Evolutionary conservation across 2,888 invertebrate genomes (phyloP), one percentile per base, ranked within the genome.

Genomic region (Andrena haemorrhoa): DNA sequence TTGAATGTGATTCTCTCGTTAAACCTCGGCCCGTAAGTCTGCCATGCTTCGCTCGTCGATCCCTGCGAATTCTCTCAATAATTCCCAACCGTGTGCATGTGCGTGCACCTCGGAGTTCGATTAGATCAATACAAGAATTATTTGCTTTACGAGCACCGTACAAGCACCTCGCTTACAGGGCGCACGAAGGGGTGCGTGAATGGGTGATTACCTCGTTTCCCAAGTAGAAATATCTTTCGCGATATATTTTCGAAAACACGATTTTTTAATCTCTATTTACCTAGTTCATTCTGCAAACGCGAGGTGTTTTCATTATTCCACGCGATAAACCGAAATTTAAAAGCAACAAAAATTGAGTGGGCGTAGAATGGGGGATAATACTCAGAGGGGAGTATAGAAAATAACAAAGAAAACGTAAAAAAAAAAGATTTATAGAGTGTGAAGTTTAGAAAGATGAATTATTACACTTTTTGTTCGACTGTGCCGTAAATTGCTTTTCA

Each of bases 1-100:
- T 95, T 96, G 90, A 98, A 96, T 0, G 96, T 95, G 29, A 98
- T 94, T 91, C 96, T 96, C 92, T 98, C 97, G 90, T 97, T 96
- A 95, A 97, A 98, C 23, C 94, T 94, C 0, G 97, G 97, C 49
- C 95, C 94, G 74, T 94, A 94, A 0, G 95, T 95, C n/a, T 80
- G 86, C 84, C 79, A 86, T 0, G 65, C 74, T 6, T 83, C 77
- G 12, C 78, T 79, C 1, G 89, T 88, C 16, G 74, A 61, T 23
- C 73, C 84, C 88, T 89, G 10, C 8, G 61, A 80, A 35, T n/a
- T 51, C 35, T 60, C 10, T 3, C 4, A 2, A 23, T 49, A 49
- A 41, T 68, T 73, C n/a, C 20, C 12, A 41, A 47, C 29, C 16
- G n/a, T 8, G 23, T 47, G 49, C 73, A 31, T 35, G 49, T 53